phyloP scores from a whole-genome alignment of 2,888 invertebrate species.

The Rhogogaster chlorosoma region DNA sequence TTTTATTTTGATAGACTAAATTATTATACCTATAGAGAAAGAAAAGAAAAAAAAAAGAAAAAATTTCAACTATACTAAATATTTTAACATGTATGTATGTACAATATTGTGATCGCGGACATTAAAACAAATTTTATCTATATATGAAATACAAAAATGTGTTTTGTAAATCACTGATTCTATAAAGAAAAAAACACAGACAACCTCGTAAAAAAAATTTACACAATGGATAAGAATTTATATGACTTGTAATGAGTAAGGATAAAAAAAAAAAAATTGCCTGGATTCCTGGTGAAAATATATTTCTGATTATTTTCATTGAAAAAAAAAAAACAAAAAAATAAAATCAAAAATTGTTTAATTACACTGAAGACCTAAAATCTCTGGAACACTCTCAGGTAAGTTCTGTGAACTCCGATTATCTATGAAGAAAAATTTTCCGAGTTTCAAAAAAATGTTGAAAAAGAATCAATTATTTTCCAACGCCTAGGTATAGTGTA shows the following conservation, averaged over 20 bases:
- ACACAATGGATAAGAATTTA: not conserved
- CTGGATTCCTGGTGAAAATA: not conserved
- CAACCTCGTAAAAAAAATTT: not conserved
- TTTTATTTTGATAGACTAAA: not conserved
- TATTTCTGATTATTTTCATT: not conserved
- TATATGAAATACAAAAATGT: not conserved
- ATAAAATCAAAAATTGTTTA: too few species aligned
- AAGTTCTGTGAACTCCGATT: not conserved
- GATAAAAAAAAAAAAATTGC: not conserved
- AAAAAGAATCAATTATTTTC: too few species aligned
- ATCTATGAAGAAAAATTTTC: not conserved
- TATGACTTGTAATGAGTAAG: too few species aligned
- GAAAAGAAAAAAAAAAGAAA: not conserved
- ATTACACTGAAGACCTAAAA: too few species aligned
- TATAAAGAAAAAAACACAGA: too few species aligned
- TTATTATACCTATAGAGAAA: not conserved
- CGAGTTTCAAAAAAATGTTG: too few species aligned
- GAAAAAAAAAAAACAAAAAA: too few species aligned
- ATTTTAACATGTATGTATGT: not conserved
- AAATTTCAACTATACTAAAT: not conserved
- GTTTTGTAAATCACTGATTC: not conserved
- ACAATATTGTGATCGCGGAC: constrained; percentile 2
- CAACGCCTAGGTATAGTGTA: too few species aligned
- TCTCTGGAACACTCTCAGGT: too few species aligned
- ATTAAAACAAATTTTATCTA: constrained; percentile 16